phyloP scores from a whole-genome alignment of 2,797 vertebrate genomes.

The Rhadinocentrus ornatus region DNA sequence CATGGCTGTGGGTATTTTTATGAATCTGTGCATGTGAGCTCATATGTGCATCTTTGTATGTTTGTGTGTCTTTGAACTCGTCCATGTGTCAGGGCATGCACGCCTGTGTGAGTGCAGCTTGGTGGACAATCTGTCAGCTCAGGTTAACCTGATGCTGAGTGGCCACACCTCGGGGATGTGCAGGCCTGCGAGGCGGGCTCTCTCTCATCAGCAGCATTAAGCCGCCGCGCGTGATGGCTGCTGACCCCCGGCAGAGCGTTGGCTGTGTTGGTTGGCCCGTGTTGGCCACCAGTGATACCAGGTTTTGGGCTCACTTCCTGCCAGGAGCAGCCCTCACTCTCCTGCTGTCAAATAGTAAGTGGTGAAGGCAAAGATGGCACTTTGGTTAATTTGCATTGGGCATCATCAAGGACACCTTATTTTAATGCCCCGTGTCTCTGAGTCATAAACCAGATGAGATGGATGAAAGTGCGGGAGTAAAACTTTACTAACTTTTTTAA shows the following conservation, averaged over 20 bases:
- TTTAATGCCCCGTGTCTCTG: conserved; percentile 59
- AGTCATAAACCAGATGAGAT: conserved; percentile 52
- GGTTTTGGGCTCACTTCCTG: conserved; percentile 74
- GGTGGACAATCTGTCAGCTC: conserved; percentile 81
- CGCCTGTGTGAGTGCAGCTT: conserved; percentile 28
- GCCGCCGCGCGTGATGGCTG: conserved; percentile 81
- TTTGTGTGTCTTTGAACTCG: conserved; percentile 40
- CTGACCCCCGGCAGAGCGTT: conserved; percentile 76
- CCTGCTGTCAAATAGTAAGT: conserved; percentile 65
- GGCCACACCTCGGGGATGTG: conserved; percentile 75
- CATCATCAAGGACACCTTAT: conserved; percentile 73
- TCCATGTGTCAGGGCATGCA: conserved; percentile 48
- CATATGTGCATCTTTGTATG: conserved; percentile 22
- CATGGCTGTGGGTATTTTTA: conserved; percentile 50
- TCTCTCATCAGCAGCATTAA: conserved; percentile 89
- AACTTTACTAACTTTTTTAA: conserved; percentile 49
- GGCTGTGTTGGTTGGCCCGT: conserved; percentile 51
- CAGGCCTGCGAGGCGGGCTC: conserved; percentile 75
- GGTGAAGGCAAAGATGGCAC: conserved; percentile 68
- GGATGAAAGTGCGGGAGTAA: conserved; percentile 27
- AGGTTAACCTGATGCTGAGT: conserved; percentile 83
- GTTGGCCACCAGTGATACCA: conserved; percentile 56
- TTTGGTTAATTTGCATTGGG: conserved; percentile 65
- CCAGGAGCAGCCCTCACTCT: conserved; percentile 78
- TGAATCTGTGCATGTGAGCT: conserved; percentile 35